Evolutionary conservation across 2,888 invertebrate genomes (phyloP).

Genomic region (Ormyrus rosae): DNA sequence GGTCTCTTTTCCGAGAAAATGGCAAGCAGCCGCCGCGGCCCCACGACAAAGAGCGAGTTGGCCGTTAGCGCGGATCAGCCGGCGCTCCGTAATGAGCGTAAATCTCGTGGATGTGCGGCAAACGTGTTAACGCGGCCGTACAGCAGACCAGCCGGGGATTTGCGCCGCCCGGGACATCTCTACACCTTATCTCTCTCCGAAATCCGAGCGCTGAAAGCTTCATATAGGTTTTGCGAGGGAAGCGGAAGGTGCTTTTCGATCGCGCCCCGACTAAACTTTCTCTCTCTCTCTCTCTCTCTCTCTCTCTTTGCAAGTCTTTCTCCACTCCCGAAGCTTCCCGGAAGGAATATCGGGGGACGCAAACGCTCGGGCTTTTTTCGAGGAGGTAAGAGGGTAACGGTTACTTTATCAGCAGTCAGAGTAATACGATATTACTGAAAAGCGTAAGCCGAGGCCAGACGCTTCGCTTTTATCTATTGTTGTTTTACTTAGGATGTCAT

Average conservation of each 20-base stretch:
- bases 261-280: background rate
- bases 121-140: conserved; percentile 44
- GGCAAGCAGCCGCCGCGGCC: conserved; percentile 20
- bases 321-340: no score
- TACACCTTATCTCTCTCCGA: conserved; percentile 3
- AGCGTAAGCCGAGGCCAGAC: no score
- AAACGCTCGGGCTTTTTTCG: no score
- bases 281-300: no score
- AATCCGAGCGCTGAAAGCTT: conserved; percentile 16
- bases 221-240: conserved; percentile 18
- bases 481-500: no score
- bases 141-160: conserved; percentile 4
- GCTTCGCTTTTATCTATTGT: no score
- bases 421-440: no score
- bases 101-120: conserved; percentile 41
- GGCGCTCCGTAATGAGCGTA: conserved; percentile 43
- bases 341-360: no score
- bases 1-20: conserved; percentile 22
- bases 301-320: no score
- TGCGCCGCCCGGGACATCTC: conserved; percentile 12
- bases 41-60: background rate
- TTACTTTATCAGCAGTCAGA: no score
- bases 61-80: conserved; percentile 46
- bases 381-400: no score
- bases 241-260: conserved; percentile 16